Conservation (phyloP, 2,113 vertebrate species). For the Xiphophorus maculatus region DNA sequence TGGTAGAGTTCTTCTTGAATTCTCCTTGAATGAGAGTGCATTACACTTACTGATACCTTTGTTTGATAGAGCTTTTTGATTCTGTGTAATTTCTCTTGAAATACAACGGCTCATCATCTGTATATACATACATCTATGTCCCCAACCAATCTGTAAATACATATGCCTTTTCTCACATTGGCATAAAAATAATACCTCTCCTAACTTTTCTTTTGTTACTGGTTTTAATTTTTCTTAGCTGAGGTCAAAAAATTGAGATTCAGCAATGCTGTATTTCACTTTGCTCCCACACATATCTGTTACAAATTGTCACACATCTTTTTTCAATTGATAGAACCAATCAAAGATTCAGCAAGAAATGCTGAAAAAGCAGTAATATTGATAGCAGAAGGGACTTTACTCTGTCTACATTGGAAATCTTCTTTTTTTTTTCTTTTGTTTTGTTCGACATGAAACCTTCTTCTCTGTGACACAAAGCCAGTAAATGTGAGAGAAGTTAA, state of each 20-base stretch:
- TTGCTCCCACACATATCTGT: no score
- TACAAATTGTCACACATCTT: no score
- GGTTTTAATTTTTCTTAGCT: neutral
- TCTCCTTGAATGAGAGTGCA: neutral
- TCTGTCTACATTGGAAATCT: neutral
- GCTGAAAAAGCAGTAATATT: no score
- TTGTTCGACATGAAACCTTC: neutral
- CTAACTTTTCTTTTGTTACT: neutral
- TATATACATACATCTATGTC: neutral
- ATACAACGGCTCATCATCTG: neutral
- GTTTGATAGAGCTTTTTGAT: neutral
- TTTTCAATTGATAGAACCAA: no score
- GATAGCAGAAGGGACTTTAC: neutral
- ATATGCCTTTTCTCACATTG: neutral
- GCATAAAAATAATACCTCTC: neutral
- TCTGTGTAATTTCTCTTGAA: neutral
- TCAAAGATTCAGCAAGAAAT: neutral
- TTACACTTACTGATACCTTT: neutral
- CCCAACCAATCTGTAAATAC: neutral
- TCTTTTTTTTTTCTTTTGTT: neutral
- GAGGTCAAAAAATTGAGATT: neutral
- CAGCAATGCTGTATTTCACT: no score
- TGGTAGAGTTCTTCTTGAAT: neutral
- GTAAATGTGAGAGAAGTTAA: conserved; percentile 4
- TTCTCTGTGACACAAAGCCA: neutral